Evolutionary conservation across 2,113 vertebrate genomes (phyloP).

Genomic region (Corythornis cristatus): DNA sequence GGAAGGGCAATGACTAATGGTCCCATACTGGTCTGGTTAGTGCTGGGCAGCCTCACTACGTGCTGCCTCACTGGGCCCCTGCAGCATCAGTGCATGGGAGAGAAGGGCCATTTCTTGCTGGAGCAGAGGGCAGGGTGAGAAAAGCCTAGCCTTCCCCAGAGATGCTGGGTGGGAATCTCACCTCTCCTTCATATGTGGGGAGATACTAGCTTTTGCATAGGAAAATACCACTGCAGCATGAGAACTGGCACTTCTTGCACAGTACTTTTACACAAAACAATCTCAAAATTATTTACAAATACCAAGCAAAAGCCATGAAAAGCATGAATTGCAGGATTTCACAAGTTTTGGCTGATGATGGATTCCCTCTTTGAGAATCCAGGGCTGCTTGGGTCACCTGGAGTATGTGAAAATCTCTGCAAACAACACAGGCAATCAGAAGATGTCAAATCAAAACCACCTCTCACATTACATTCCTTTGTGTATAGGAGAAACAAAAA

Average conservation of each 20-base stretch:
- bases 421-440: neutral
- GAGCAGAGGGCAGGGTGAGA: neutral
- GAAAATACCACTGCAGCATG: neutral
- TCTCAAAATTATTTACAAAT: neutral
- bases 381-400: neutral
- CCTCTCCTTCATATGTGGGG: fast-evolving
- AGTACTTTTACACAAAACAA: neutral
- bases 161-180: neutral
- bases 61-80: fast-evolving
- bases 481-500: neutral
- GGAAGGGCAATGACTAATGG: neutral
- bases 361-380: neutral
- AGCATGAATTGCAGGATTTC: neutral
- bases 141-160: neutral
- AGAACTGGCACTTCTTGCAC: neutral
- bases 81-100: fast-evolving
- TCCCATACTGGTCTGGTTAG: neutral
- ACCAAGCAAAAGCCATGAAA: neutral
- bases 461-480: neutral
- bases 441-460: neutral
- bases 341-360: neutral
- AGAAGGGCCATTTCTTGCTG: neutral
- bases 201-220: neutral
- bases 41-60: fast-evolving
- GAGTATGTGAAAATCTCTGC: neutral